phyloP scores from a whole-genome alignment of 1,140 invertebrate species.

The Rhizoglyphus robini region DNA sequence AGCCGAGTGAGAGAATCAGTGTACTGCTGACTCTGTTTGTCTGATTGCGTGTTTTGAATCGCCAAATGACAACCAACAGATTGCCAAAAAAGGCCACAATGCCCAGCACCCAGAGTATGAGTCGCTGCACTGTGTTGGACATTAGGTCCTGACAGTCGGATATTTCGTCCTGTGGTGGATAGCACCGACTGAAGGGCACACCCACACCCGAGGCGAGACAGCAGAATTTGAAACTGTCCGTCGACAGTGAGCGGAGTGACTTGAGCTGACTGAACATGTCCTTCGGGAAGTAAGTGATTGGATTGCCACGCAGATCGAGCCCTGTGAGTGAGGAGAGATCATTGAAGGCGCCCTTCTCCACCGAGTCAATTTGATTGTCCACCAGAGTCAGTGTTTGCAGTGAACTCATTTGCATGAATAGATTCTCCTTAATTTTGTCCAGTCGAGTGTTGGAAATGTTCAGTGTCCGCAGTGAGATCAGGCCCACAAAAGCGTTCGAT shows the following conservation, averaged over 20 bases:
- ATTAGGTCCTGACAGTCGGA: constrained; percentile 40
- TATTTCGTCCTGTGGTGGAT: constrained; percentile 36
- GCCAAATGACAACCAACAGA: constrained; percentile 36
- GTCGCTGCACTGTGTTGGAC: constrained; percentile 35
- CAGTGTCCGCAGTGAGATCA: constrained; percentile 18
- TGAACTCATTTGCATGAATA: constrained; percentile 19
- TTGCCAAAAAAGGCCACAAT: constrained; percentile 36
- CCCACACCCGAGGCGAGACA: constrained; percentile 30
- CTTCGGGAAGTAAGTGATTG: constrained; percentile 26
- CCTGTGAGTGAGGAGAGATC: constrained; percentile 21
- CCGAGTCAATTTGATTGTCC: constrained; percentile 29
- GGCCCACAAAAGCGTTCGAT: constrained; percentile 25
- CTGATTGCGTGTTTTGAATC: constrained; percentile 30
- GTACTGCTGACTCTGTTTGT: constrained; percentile 29
- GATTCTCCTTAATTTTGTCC: background rate
- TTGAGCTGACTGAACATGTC: constrained; percentile 32
- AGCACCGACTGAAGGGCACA: constrained; percentile 29
- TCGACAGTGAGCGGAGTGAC: constrained; percentile 31
- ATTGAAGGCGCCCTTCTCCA: constrained; percentile 33
- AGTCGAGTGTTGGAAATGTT: constrained; percentile 21
- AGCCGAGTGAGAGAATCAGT: constrained; percentile 36
- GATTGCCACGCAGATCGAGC: constrained; percentile 26
- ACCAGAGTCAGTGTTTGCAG: constrained; percentile 24
- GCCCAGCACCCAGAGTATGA: constrained; percentile 38
- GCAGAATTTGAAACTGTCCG: constrained; percentile 37